Base-by-base conservation (phyloP, 2,888 invertebrate species). In the Chymomyza amoena region DNA sequence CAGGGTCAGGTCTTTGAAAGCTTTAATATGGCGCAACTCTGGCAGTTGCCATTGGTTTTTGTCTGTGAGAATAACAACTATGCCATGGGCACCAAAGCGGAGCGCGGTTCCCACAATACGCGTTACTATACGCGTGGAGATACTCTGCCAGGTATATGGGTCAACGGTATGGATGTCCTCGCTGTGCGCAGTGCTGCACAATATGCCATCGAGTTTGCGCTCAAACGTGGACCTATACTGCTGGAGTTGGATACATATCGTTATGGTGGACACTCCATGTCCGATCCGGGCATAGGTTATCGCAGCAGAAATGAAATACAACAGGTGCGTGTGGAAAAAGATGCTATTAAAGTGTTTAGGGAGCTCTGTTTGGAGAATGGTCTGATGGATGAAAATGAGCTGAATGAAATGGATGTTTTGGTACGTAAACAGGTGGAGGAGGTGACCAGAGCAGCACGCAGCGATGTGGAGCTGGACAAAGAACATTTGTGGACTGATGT, bases 51-150 rank as follows among this genome's bases (percentile, higher is more conserved):
- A 0, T 94, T 94, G 74, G 95, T 99, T 76, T 99, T 97, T 90
- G 95, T 99, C 32, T 99, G 99, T 91, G 99, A 99, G 93, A 99
- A 99, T 92, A 99, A 99, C 91, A 97, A 97, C 76, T 99, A 98
- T 89, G 99, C 93, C 70, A 99, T 99, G 99, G 99, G 99, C 66
- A 99, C 99, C 0, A 96, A 97, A 77, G 94, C 95, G 0, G 96
- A 97, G 72, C 93, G 99, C 20, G 94, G 98, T 64, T 93, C 99
- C 0, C 97, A 97, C 15, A 96, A 94, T 88, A 95, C 96, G 0
- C 95, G 96, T 1, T 99, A 97, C 92, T 99, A 97, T 91, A 95
- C 96, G 0, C 94, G 99, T 75, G 99, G 98, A 25, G 98, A 99
- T 93, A 97, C 95, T 90, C 92, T 99, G 76, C 99, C 99, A 73